Conservation (phyloP, 1,140 invertebrate species). For the Carposina sasakii region DNA sequence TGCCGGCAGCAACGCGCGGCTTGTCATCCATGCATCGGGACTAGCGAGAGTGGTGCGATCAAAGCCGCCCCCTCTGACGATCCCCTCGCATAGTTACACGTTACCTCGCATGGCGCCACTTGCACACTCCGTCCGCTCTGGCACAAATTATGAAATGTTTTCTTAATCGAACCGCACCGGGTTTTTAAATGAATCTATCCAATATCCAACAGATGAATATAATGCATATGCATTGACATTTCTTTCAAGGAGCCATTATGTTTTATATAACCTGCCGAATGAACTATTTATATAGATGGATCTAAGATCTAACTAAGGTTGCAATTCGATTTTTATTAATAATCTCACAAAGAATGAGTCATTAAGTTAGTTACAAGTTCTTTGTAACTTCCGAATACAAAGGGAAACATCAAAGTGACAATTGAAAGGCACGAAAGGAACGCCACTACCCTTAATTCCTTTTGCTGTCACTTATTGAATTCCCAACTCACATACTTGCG, state of each 20-base stretch:
- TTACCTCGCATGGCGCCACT: slow-evolving; percentile 61
- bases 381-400: too few species aligned
- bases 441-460: slow-evolving; percentile 49
- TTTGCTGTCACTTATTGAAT: slow-evolving; percentile 63
- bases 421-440: slow-evolving; percentile 35
- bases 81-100: slow-evolving; percentile 64
- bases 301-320: too few species aligned
- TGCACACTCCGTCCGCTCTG: slow-evolving; percentile 53
- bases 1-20: too few species aligned
- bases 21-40: too few species aligned
- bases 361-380: background rate
- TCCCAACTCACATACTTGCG: slow-evolving; percentile 53
- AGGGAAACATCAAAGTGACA: slow-evolving; percentile 42
- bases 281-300: too few species aligned
- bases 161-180: slow-evolving; percentile 59
- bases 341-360: too few species aligned
- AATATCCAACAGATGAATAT: slow-evolving; percentile 28
- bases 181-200: slow-evolving; percentile 40
- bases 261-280: too few species aligned
- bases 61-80: slow-evolving; percentile 45
- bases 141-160: slow-evolving; percentile 71
- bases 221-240: slow-evolving; percentile 14
- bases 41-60: slow-evolving; percentile 54
- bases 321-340: too few species aligned
- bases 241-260: slow-evolving; percentile 14